A percentile compares a stretch with the other conserved stretches of the same genome.
Conservation (phyloP, 2,797 vertebrate species). For the Girardinus metallicus region DNA sequence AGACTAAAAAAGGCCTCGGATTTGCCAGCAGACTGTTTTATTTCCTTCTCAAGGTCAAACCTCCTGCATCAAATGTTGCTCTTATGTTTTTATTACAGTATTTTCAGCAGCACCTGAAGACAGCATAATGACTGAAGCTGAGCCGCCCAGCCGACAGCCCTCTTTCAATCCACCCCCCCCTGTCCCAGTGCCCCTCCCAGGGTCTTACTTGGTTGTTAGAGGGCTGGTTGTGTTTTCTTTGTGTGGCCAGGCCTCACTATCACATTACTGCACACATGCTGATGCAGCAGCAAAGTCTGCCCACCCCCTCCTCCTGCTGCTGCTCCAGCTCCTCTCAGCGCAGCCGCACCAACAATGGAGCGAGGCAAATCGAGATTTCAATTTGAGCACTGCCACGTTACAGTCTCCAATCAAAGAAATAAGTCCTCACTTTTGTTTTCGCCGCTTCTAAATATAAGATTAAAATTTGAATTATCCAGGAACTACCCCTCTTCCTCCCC, state of each 20-base stretch:
- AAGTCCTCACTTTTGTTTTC: conserved; percentile 59
- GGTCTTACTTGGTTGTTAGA: conserved; percentile 73
- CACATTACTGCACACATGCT: conserved; percentile 85
- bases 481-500: conserved; percentile 28
- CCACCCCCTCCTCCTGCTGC: conserved; percentile 15
- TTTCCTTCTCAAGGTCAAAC: conserved; percentile 44
- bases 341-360: conserved; percentile 57
- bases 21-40: conserved; percentile 39
- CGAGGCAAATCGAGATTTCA: conserved; percentile 65
- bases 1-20: conserved; percentile 21
- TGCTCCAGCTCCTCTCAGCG: conserved; percentile 31
- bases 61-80: conserved; percentile 44
- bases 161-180: conserved; percentile 7
- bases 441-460: conserved; percentile 57
- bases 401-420: conserved; percentile 51
- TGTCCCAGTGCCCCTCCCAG: conserved; percentile 46
- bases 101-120: conserved; percentile 53
- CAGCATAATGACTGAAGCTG: conserved; percentile 53
- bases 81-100: conserved; percentile 26
- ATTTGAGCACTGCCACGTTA: conserved; percentile 54
- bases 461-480: conserved; percentile 62
- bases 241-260: conserved; percentile 77
- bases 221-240: conserved; percentile 83
- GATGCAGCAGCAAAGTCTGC: conserved; percentile 76
- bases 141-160: conserved; percentile 29